Evolutionary conservation across 1,140 invertebrate genomes (phyloP).

Genomic region (Drosophila lowei): DNA sequence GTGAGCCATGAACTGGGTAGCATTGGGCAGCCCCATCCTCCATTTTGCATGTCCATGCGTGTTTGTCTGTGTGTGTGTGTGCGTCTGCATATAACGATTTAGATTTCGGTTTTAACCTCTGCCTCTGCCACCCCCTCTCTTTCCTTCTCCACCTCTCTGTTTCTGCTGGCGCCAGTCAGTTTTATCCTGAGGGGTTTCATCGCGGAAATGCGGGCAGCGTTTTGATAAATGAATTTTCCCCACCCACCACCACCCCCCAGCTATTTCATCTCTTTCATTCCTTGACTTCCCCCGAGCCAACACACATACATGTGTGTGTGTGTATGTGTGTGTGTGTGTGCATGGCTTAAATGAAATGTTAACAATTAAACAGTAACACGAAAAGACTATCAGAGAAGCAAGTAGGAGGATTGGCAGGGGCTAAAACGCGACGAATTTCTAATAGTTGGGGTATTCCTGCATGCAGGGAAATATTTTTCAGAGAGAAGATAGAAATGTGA

Average conservation of each 20-base stretch:
- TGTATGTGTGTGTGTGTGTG: constrained; percentile 20
- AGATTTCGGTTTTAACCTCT: constrained; percentile 71
- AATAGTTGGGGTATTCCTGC: constrained; percentile 23
- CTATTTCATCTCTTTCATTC: background rate
- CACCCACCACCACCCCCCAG: constrained; percentile 3
- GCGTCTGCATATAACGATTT: constrained; percentile 67
- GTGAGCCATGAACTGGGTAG: background rate
- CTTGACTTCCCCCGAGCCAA: too few species aligned
- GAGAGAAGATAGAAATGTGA: too few species aligned
- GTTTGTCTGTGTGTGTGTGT: constrained; percentile 3
- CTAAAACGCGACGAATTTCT: constrained; percentile 64
- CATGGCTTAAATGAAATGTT: constrained; percentile 77
- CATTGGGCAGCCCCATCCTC: background rate
- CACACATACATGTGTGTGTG: too few species aligned
- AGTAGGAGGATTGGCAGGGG: constrained; percentile 39
- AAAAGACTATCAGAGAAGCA: constrained; percentile 72
- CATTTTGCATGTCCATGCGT: constrained; percentile 25
- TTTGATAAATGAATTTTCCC: constrained; percentile 77
- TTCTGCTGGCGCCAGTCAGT: constrained; percentile 72
- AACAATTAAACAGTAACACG: constrained; percentile 77
- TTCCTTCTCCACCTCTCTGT: constrained; percentile 38
- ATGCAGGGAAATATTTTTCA: too few species aligned
- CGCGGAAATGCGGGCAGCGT: constrained; percentile 73
- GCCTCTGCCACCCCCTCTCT: too few species aligned
- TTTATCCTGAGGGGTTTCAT: constrained; percentile 62